A percentile compares a stretch with the other conserved stretches of the same genome.
Evolutionary conservation across 2,113 vertebrate species (phyloP).

Genomic region (Symphodus melops): DNA sequence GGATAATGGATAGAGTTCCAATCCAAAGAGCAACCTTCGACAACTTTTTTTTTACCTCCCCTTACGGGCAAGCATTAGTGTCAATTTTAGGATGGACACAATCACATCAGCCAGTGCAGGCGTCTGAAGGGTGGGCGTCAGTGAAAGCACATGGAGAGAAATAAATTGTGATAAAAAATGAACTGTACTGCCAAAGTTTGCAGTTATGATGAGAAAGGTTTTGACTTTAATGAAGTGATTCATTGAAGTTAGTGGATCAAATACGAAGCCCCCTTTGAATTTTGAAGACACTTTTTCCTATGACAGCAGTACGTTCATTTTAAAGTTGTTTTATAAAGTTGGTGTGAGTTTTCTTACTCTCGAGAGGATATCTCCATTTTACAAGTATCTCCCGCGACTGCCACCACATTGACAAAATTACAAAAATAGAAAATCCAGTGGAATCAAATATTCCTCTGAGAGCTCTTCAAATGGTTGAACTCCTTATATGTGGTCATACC

Average conservation of each 20-base stretch:
- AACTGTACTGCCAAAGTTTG: constrained; percentile 27
- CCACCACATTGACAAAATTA: too few relatives aligned
- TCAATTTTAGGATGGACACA: constrained; percentile 36
- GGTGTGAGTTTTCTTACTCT: too few relatives aligned
- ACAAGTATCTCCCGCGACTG: too few relatives aligned
- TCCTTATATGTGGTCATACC: background rate
- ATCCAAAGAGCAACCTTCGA: constrained; percentile 28
- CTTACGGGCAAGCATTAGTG: constrained; percentile 34
- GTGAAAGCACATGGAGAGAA: constrained; percentile 10
- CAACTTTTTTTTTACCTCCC: constrained; percentile 23
- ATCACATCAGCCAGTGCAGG: constrained; percentile 8
- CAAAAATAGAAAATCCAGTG: too few relatives aligned
- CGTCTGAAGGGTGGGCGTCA: background rate
- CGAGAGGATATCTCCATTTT: too few relatives aligned
- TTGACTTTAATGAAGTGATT: constrained; percentile 21
- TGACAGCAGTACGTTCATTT: too few relatives aligned
- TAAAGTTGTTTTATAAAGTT: too few relatives aligned
- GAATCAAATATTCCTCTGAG: too few relatives aligned
- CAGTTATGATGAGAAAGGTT: constrained; percentile 9
- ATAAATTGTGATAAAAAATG: constrained; percentile 12
- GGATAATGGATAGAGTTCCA: constrained; percentile 41
- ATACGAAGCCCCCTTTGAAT: background rate
- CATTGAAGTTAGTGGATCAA: background rate
- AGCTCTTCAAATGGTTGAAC: too few relatives aligned
- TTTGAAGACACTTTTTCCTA: background rate